Evolutionary conservation across 2,888 invertebrate genomes (phyloP).

Genomic region (Mesorhabditis belari): DNA sequence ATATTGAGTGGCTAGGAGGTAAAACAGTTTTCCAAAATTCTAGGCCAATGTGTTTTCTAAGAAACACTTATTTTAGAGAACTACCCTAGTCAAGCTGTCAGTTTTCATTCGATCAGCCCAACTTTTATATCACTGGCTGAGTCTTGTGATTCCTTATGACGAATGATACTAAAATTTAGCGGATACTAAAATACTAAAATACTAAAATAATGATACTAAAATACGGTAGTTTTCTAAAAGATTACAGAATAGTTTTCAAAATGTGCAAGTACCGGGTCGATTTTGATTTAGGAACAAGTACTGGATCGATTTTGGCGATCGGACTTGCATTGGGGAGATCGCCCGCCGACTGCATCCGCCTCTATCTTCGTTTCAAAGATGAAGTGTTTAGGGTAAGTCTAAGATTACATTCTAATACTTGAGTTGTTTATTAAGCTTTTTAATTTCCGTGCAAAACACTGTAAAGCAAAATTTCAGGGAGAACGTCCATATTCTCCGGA

Average conservation of each 20-base stretch:
- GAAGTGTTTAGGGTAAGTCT: not conserved
- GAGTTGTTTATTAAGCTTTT: conserved; percentile 52
- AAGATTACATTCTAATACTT: conserved; percentile 64
- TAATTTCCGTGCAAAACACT: conserved; percentile 51
- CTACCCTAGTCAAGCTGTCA: too few species aligned
- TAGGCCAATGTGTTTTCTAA: too few species aligned
- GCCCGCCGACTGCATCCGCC: conserved; percentile 71
- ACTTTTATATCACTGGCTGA: too few species aligned
- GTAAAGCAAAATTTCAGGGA: not conserved
- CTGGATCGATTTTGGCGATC: conserved; percentile 83
- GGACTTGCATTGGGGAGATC: conserved; percentile 66
- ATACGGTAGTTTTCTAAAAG: too few species aligned
- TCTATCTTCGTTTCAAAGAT: conserved; percentile 87
- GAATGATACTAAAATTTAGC: too few species aligned
- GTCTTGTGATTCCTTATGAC: too few species aligned
- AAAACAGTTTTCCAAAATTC: not conserved
- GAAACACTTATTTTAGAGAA: too few species aligned
- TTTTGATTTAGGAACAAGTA: conserved; percentile 59
- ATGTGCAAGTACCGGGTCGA: too few species aligned
- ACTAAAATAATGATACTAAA: too few species aligned
- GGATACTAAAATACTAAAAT: too few species aligned
- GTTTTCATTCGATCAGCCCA: too few species aligned
- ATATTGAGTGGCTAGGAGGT: conserved; percentile 92
- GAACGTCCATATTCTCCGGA: conserved; percentile 7
- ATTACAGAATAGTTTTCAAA: too few species aligned